phyloP scores from a whole-genome alignment of 1,140 invertebrate species.

The Pachyrhynchus sulphureomaculatus region DNA sequence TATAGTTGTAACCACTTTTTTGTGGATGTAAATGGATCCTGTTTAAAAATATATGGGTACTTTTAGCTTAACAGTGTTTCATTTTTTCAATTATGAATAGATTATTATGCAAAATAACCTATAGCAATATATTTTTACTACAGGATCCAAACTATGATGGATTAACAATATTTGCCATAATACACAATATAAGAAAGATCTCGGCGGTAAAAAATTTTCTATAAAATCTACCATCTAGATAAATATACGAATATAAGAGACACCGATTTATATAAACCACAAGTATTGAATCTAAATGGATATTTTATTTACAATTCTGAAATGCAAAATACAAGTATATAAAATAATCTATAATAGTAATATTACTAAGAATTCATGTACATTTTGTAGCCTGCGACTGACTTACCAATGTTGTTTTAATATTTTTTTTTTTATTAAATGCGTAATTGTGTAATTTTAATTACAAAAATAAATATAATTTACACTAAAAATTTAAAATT shows the following conservation, averaged over 20 bases:
- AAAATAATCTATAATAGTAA: conserved; percentile 50
- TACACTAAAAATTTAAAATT: too few relatives aligned
- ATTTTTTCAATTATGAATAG: too few relatives aligned
- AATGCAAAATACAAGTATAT: conserved; percentile 49
- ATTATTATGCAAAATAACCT: too few relatives aligned
- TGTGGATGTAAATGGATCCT: too few relatives aligned
- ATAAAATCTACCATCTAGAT: conserved; percentile 18
- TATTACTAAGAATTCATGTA: conserved; percentile 47
- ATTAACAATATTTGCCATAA: conserved; percentile 3
- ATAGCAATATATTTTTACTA: too few relatives aligned
- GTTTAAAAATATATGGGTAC: too few relatives aligned
- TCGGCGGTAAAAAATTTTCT: conserved; percentile 21
- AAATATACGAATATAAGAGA: conserved; percentile 23
- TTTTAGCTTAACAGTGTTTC: too few relatives aligned
- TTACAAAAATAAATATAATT: neutral
- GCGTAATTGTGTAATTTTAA: too few relatives aligned
- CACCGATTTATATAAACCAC: conserved; percentile 22
- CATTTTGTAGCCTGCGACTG: conserved; percentile 51
- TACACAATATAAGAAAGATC: conserved; percentile 23
- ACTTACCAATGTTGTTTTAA: conserved; percentile 14
- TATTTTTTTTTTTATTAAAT: conserved; percentile 5
- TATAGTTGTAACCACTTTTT: too few relatives aligned
- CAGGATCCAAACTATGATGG: too few relatives aligned
- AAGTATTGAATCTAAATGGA: conserved; percentile 4
- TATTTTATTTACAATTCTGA: neutral